Evolutionary conservation across 2,797 vertebrate species (phyloP), one percentile per base, ranked within the genome.

Genomic region (Squalus acanthias): DNA sequence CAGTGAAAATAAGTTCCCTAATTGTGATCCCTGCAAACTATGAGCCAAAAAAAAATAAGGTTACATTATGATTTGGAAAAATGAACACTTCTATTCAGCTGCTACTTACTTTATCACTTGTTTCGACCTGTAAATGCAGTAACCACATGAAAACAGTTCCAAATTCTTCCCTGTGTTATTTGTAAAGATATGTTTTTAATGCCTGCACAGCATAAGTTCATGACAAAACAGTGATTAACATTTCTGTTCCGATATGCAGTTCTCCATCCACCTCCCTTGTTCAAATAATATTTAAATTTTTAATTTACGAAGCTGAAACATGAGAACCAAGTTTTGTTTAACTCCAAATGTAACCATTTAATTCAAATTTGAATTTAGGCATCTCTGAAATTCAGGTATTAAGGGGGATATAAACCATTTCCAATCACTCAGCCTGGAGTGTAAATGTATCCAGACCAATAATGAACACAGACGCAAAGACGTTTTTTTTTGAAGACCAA

Each of bases 11-110:
- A 60, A 89, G 26, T 57, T 60, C 0, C 9, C 24, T 60, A 89
- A 89, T 39, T 60, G 87, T 13, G 1, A 12, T 60, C 9, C 3
- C 53, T 3, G 57, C 26, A 60, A 60, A 89, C 60, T 60, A 89
- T 60, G 24, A 9, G 10, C 53, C 50, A 85, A 87, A 89, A 29
- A 33, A 89, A 89, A 85, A n/a, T n/a, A n/a, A 85, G 9, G 9
- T 24, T 89, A 33, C 87, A 60, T 60, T 89, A 89, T 89, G 87
- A 89, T 89, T 89, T 89, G 87, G 87, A 39, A 89, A 39, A 89
- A 89, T 33, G 10, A 89, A 29, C 24, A 5, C 87, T 60, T 89
- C 26, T 57, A 13, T 85, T 89, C 53, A 89, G 26, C 53, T 60
- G 87, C 26, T 89, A 29, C 53, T 60, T 89, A 26, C 24, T 29